These are phyloP conservation scores for Caenorhabditis imperialis DNA, from an alignment of 2,888 invertebrate genomes.

Conservation along the genomic window DNA sequence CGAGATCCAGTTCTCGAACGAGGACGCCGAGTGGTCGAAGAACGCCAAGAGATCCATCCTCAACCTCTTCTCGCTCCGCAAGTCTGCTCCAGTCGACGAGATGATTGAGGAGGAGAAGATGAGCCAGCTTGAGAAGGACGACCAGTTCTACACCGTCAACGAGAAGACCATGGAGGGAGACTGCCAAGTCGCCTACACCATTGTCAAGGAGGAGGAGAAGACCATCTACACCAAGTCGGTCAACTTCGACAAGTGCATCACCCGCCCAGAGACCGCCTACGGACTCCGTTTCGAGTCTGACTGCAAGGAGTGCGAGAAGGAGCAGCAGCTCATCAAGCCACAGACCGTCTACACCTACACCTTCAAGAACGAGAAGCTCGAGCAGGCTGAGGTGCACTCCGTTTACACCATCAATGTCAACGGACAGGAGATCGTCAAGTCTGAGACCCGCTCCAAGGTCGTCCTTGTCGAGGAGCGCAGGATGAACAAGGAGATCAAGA, in stretches of 20 bases:
- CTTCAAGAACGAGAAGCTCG: constrained; percentile 46
- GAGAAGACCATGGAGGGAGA: constrained; percentile 73
- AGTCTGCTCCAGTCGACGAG: constrained; percentile 47
- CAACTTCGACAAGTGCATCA: constrained; percentile 79
- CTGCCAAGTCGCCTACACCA: constrained; percentile 67
- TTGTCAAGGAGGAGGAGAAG: constrained; percentile 42
- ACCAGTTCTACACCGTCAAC: constrained; percentile 44
- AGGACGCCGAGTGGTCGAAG: constrained; percentile 72
- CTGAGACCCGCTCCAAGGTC: constrained; percentile 46
- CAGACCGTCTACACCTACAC: constrained; percentile 60
- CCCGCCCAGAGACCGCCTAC: constrained; percentile 70
- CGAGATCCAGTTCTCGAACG: constrained; percentile 63
- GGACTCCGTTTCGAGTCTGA: constrained; percentile 57
- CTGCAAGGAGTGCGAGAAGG: constrained; percentile 54
- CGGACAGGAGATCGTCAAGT: constrained; percentile 54
- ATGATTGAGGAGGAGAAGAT: constrained; percentile 22
- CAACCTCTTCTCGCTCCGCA: constrained; percentile 69
- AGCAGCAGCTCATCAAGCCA: constrained; percentile 42
- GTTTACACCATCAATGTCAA: constrained; percentile 51
- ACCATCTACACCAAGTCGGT: constrained; percentile 70
- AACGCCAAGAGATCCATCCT: constrained; percentile 75
- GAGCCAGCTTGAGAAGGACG: constrained; percentile 13
- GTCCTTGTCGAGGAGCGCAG: constrained; percentile 39
- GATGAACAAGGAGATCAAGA: constrained; percentile 46
- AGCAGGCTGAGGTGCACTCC: constrained; percentile 52